These are phyloP conservation scores for Cylindroiulus punctatus DNA, from an alignment of 2,888 invertebrate species.

Conservation along the genomic window DNA sequence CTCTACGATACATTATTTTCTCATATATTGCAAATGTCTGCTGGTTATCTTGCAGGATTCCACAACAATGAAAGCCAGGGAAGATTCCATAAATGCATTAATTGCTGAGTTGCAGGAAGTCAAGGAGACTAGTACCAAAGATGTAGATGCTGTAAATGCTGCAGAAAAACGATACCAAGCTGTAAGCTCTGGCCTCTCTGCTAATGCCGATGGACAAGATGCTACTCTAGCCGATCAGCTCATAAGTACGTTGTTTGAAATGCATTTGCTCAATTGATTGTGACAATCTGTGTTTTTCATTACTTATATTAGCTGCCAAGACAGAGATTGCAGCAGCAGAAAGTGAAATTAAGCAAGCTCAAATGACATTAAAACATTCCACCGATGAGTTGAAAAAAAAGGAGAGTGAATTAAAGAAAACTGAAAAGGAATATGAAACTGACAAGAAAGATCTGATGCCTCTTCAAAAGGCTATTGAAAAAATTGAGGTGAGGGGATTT, in stretches of 20 bases:
- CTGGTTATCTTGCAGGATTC: slow-evolving; percentile 58
- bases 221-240: slow-evolving; percentile 90
- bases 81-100: slow-evolving; percentile 72
- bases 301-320: slow-evolving; percentile 73
- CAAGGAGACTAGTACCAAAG: slow-evolving; percentile 74
- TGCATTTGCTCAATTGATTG: background rate
- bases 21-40: slow-evolving; percentile 37
- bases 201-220: slow-evolving; percentile 78
- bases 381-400: slow-evolving; percentile 74
- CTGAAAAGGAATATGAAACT: slow-evolving; percentile 67
- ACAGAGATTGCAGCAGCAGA: slow-evolving; percentile 79
- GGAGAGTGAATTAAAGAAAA: slow-evolving; percentile 74
- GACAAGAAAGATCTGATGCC: slow-evolving; percentile 68
- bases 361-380: slow-evolving; percentile 78
- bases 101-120: slow-evolving; percentile 73
- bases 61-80: slow-evolving; percentile 70
- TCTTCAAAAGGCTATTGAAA: slow-evolving; percentile 63
- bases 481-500: slow-evolving; percentile 63
- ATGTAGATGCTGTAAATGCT: slow-evolving; percentile 74
- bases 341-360: slow-evolving; percentile 80
- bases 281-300: background rate
- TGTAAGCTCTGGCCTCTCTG: slow-evolving; percentile 82
- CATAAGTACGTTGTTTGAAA: slow-evolving; percentile 72
- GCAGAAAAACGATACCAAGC: slow-evolving; percentile 86
- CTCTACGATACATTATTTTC: background rate